These are phyloP conservation scores for Labrus mixtus DNA, from an alignment of 2,113 vertebrate species.

Conservation along the genomic window DNA sequence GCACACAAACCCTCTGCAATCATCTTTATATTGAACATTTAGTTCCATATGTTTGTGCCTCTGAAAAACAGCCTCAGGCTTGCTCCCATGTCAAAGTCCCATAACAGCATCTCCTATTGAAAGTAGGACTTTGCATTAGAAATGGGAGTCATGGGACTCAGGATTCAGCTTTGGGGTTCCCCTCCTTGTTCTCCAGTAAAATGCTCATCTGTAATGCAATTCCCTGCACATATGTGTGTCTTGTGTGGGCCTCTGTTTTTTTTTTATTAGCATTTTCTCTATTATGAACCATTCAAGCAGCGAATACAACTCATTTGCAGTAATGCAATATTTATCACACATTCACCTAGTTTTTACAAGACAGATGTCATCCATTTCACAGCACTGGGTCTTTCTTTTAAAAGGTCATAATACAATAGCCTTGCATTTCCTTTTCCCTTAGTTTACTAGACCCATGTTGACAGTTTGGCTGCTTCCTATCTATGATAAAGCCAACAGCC, in stretches of 20 bases:
- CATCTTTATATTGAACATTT: not conserved
- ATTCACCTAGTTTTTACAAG: slow-evolving; percentile 73
- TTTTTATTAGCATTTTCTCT: slow-evolving; percentile 51
- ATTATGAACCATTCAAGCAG: slow-evolving; percentile 72
- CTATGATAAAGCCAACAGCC: slow-evolving; percentile 50
- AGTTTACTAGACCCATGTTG: slow-evolving; percentile 70
- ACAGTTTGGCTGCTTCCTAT: slow-evolving; percentile 56
- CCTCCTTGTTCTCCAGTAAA: slow-evolving; percentile 24
- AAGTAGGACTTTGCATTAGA: slow-evolving; percentile 43
- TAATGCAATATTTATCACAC: slow-evolving; percentile 76
- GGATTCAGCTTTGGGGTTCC: slow-evolving; percentile 20
- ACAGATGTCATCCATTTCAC: slow-evolving; percentile 65
- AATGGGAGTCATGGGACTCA: slow-evolving; percentile 38
- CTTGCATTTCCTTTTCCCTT: slow-evolving; percentile 53
- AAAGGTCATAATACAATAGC: slow-evolving; percentile 65
- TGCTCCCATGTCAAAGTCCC: slow-evolving; percentile 19
- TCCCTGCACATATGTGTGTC: slow-evolving; percentile 27
- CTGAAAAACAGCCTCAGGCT: slow-evolving; percentile 5
- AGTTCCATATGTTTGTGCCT: slow-evolving; percentile 6
- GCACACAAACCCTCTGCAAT: not conserved
- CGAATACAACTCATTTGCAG: slow-evolving; percentile 66
- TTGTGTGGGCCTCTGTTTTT: slow-evolving; percentile 34
- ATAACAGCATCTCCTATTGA: slow-evolving; percentile 36
- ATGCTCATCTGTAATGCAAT: slow-evolving; percentile 40
- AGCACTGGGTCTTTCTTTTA: slow-evolving; percentile 35